Evolutionary conservation across 1,140 invertebrate species (phyloP), one percentile per base, ranked within the genome.

Genomic region (Diorhabda elongata): DNA sequence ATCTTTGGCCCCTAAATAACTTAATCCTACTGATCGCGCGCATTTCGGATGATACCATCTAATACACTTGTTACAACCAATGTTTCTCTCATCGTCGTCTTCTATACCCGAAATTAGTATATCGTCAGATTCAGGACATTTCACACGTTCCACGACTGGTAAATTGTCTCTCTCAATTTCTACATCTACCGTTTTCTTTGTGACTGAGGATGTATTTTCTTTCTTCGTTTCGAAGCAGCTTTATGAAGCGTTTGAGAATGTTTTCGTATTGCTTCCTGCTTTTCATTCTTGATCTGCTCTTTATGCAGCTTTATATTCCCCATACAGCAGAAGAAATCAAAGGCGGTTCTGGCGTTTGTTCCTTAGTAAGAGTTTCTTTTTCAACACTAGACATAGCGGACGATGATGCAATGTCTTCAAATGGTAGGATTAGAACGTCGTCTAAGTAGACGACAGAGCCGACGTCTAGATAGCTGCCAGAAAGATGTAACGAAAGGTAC

Each of bases 71-170:
- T 64, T 44, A 47, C 62, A 64, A 11, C 62, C 62, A 47, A 64
- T 64, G 45, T 64, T 64, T 64, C 56, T 64, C 44, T 64, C 11
- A 64, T 64, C 62, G 44, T 47, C 45, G 47, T 56, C 62, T 52
- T 64, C 62, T 64, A 45, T 57, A 57, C 58, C 64, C 41, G 43
- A 47, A 41, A 47, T 52, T 57, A 65, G 42, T 57, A 5, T 45
- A 8, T 58, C 47, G n/a, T 65, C 47, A 42, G 56, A 65, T 42
- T 43, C 41, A 26, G 64, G 9, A 65, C 64, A 65, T 65, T 62
- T 56, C 41, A 57, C 47, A 57, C 47, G 44, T 57, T 44, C 62
- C n/a, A 61, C 59, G 59, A 42, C 59, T 61, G 26, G 59, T 11
- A 61, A 5, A 61, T 61, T 61, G 11, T 61, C 59, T 42, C 42